A percentile compares a stretch with the other conserved stretches of the same genome.
Evolutionary conservation across 2,113 vertebrate genomes (phyloP).

Genomic region (Blennius ocellaris): DNA sequence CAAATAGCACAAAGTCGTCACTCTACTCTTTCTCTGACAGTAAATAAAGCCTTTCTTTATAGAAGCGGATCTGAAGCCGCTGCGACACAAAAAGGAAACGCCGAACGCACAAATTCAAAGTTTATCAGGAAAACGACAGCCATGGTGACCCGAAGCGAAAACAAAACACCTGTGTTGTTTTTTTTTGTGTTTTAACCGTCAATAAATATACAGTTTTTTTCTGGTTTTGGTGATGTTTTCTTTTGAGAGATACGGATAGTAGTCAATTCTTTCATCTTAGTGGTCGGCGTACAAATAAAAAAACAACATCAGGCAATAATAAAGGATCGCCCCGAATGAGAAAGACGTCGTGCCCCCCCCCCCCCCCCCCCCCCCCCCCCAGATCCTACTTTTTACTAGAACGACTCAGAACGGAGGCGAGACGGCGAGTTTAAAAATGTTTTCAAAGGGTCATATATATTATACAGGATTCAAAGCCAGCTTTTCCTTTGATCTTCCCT

Average conservation of each 20-base stretch:
- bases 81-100: conserved; percentile 64
- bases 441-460: too few relatives aligned
- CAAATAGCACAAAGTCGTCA: conserved; percentile 69
- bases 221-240: conserved; percentile 39
- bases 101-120: conserved; percentile 84
- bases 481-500: too few relatives aligned
- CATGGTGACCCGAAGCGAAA: conserved; percentile 61
- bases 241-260: conserved; percentile 70
- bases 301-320: conserved; percentile 60
- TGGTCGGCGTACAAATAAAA: conserved; percentile 46
- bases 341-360: too few relatives aligned
- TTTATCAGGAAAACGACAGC: conserved; percentile 85
- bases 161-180: conserved; percentile 36
- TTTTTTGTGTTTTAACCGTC: conserved; percentile 51
- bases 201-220: conserved; percentile 81
- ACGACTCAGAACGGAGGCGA: too few relatives aligned
- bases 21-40: conserved; percentile 73
- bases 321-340: conserved; percentile 59
- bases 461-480: too few relatives aligned
- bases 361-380: too few relatives aligned
- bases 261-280: conserved; percentile 74
- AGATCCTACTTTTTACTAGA: too few relatives aligned
- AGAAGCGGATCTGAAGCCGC: conserved; percentile 49
- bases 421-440: too few relatives aligned
- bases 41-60: conserved; percentile 76